Evolutionary conservation across 2,113 vertebrate species (phyloP).

Genomic region (Podarcis muralis): DNA sequence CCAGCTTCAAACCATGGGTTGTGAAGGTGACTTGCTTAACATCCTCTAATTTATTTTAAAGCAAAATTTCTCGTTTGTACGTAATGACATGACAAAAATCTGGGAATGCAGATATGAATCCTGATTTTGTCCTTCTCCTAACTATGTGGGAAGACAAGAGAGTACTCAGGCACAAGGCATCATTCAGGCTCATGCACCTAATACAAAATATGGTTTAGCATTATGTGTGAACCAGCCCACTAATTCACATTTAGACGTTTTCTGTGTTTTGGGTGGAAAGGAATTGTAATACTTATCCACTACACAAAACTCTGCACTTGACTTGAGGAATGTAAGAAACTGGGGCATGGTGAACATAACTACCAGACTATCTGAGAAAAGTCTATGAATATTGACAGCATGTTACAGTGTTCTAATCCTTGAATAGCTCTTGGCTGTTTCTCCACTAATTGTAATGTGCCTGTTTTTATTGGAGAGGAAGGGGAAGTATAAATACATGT

Average conservation of each 20-base stretch:
- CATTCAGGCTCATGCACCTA: background rate
- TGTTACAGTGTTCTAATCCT: background rate
- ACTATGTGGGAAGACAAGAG: background rate
- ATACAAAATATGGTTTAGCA: background rate
- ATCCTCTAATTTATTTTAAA: too few species aligned
- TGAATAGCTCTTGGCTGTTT: background rate
- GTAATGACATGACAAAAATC: too few species aligned
- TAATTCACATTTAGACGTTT: background rate
- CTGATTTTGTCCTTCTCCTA: background rate
- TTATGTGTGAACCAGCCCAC: background rate
- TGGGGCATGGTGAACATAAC: background rate
- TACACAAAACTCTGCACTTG: background rate
- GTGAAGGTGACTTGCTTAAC: too few species aligned
- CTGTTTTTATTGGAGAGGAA: background rate
- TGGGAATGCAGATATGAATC: too few species aligned
- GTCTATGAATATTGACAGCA: background rate
- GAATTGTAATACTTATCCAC: background rate
- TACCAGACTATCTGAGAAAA: background rate
- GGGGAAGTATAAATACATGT: background rate
- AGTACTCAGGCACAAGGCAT: background rate
- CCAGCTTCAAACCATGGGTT: too few species aligned
- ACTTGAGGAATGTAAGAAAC: background rate
- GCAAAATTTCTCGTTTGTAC: too few species aligned
- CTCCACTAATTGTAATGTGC: background rate
- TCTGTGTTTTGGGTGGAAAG: background rate